These are phyloP conservation scores for Vombatus ursinus DNA, from an alignment of 2,113 vertebrate genomes.

Conservation along the genomic window DNA sequence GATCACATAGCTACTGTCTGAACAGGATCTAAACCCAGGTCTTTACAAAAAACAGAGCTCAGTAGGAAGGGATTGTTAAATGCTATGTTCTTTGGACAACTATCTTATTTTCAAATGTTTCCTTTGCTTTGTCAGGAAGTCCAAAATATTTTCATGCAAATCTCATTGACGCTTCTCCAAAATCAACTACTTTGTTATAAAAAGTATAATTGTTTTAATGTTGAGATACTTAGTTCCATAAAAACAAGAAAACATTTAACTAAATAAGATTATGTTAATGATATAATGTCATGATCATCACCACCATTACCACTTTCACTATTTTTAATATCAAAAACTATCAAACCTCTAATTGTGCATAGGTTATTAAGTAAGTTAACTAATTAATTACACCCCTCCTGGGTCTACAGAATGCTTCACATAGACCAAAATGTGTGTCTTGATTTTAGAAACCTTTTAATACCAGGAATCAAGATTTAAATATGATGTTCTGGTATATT, in stretches of 20 bases:
- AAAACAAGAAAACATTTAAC: neutral
- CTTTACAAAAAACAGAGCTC: constrained; percentile 30
- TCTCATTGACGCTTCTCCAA: constrained; percentile 14
- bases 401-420: neutral
- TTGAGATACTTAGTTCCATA: neutral
- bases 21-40: neutral
- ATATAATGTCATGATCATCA: neutral
- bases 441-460: constrained; percentile 29
- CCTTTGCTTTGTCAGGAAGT: constrained; percentile 9
- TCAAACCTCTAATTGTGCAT: neutral
- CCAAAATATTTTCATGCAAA: constrained; percentile 10
- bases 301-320: neutral
- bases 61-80: constrained; percentile 14
- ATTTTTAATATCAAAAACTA: neutral
- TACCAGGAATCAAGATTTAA: neutral
- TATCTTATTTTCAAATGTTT: constrained; percentile 27
- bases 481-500: neutral
- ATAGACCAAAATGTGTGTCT: neutral
- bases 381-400: neutral
- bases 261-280: neutral
- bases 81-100: constrained; percentile 17
- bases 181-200: neutral
- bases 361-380: neutral
- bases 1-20: neutral
- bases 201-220: neutral